Base-by-base conservation (phyloP, 2,797 vertebrate genomes). In the Percopsis omiscomaycus region DNA sequence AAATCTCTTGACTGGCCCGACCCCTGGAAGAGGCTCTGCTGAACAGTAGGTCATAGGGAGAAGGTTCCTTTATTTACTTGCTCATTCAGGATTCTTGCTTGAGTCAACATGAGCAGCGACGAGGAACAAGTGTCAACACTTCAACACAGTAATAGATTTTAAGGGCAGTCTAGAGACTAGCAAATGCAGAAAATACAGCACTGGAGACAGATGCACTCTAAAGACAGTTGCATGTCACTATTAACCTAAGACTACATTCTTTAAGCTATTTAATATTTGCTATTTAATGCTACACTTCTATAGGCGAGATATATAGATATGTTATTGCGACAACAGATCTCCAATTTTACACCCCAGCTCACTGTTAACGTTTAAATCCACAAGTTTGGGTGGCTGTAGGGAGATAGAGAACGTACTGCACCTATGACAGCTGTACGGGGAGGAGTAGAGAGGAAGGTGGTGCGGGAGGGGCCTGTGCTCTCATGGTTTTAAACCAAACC, bases 41-140 rank as follows among this genome's bases (percentile, higher is more conserved):
- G 65, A 68, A 79, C 14, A 55, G 61, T 13, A 27, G 64, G 75
- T 77, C 59, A 49, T 84, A 79, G 64, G 68, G 27, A 78, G 71
- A 71, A 74, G 60, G 64, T 84, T 46, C 62, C 75, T 76, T 75
- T 88, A 83, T 86, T 88, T 84, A 77, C 82, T 62, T 32, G 22
- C 74, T 83, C 15, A 45, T 68, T 79, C 47, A 0, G 62, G 15
- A n/a, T 14, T 9, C 64, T 44, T 58, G 64, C 69, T 65, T 76
- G 60, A 80, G 82, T 70, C 75, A 76, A 84, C 66, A 63, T 69
- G 10, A 66, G 52, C 49, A 51, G 63, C 61, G 12, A 37, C 37
- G 50, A 57, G 53, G 53, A 57, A 47, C 55, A 54, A 84, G 73
- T 66, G 86, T 81, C 76, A 82, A 71, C 32, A 3, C 68, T 84